A percentile compares a stretch with the other conserved stretches of the same genome.
Evolutionary conservation across 2,113 vertebrate species (phyloP).

Genomic region (Epinephelus fuscoguttatus): DNA sequence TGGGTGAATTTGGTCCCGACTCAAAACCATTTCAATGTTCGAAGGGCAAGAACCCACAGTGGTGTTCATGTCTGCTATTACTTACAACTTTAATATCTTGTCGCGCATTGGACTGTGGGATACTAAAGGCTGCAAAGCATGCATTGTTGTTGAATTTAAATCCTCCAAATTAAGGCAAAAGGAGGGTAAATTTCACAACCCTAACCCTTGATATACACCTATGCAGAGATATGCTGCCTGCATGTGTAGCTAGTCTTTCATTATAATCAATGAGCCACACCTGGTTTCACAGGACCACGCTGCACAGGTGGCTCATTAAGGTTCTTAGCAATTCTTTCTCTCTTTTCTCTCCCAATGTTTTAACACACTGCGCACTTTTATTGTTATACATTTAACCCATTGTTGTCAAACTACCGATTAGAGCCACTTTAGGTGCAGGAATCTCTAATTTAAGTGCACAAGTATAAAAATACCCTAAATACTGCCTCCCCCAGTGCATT

Average conservation of each 20-base stretch:
- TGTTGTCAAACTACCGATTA: not conserved
- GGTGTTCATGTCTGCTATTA: not conserved
- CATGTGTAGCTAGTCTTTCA: not conserved
- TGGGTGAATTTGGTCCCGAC: not conserved
- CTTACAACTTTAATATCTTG: not conserved
- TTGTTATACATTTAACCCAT: not conserved
- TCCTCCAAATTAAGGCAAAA: too few species aligned
- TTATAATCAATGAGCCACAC: slow-evolving; percentile 4
- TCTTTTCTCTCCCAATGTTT: not conserved
- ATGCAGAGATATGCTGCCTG: too few species aligned
- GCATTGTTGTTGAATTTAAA: too few species aligned
- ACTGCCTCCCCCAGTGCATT: not conserved
- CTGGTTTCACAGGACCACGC: not conserved
- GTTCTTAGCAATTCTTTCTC: not conserved
- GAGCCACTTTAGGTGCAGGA: not conserved
- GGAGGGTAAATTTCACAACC: too few species aligned
- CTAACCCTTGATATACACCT: too few species aligned
- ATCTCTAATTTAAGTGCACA: too few species aligned
- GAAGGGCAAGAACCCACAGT: not conserved
- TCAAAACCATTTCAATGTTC: not conserved
- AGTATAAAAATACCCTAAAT: not conserved
- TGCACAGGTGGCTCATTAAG: not conserved
- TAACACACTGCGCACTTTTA: not conserved
- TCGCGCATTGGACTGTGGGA: too few species aligned
- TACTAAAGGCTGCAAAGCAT: too few species aligned